A percentile compares a stretch with the other conserved stretches of the same genome.
phyloP scores from a whole-genome alignment of 2,797 vertebrate genomes.

The Ptychobarbus kaznakovi region DNA sequence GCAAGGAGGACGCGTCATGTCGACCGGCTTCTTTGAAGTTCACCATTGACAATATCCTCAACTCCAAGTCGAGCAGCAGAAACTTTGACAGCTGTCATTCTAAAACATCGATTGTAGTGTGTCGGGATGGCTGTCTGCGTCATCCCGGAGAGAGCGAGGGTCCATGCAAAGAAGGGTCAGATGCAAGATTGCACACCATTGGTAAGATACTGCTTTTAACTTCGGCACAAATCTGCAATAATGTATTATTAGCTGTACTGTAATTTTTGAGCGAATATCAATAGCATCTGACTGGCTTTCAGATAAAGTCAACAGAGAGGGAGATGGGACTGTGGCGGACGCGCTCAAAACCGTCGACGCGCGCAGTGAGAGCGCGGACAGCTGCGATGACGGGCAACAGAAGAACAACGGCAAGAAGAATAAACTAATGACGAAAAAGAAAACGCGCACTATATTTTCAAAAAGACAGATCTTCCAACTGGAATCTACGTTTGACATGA shows the following conservation, averaged over 20 bases:
- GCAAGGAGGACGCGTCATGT: conserved; percentile 80
- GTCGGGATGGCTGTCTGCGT: conserved; percentile 63
- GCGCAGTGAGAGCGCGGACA: conserved; percentile 77
- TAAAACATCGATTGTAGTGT: conserved; percentile 47
- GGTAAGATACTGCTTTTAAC: conserved; percentile 63
- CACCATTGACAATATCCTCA: conserved; percentile 84
- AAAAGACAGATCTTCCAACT: conserved; percentile 88
- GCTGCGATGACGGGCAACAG: conserved; percentile 68
- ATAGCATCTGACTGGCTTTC: conserved; percentile 44
- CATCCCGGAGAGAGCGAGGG: conserved; percentile 61
- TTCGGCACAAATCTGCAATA: not conserved
- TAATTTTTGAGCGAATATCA: not conserved
- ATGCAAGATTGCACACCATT: conserved; percentile 56
- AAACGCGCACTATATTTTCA: conserved; percentile 89
- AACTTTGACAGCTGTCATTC: conserved; percentile 69
- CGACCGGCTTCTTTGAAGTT: conserved; percentile 81
- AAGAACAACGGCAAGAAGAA: conserved; percentile 71
- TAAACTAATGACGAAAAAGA: conserved; percentile 81
- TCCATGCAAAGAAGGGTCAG: conserved; percentile 58
- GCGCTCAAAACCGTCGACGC: conserved; percentile 57
- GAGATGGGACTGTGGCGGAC: conserved; percentile 61
- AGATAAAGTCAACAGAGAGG: conserved; percentile 67
- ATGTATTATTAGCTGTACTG: not conserved
- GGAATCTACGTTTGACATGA: conserved; percentile 86
- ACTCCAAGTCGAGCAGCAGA: conserved; percentile 76